phyloP scores from a whole-genome alignment of 1,140 invertebrate species.

The Sycophaga agraensis region DNA sequence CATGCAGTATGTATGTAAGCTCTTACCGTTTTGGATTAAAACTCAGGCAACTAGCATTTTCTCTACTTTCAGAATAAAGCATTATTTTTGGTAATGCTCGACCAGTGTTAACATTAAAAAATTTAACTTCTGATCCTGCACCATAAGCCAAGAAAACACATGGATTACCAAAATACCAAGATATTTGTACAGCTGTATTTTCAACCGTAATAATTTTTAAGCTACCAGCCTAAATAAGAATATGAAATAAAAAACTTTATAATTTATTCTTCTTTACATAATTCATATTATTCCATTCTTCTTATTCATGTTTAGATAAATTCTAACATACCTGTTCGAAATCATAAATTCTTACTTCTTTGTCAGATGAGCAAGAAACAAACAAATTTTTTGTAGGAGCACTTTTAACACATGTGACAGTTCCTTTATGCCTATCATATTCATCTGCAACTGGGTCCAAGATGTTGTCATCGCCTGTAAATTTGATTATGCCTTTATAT shows the following conservation, averaged over 20 bases:
- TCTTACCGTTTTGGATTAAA: constrained; percentile 37
- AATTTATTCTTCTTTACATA: too few relatives aligned
- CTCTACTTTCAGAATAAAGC: constrained; percentile 40
- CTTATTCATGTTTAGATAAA: too few relatives aligned
- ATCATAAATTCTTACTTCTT: constrained; percentile 52
- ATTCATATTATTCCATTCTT: too few relatives aligned
- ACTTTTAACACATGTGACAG: constrained; percentile 48
- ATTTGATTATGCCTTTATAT: too few relatives aligned
- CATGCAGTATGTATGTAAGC: neutral
- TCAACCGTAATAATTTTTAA: constrained; percentile 44
- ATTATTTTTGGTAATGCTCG: constrained; percentile 37
- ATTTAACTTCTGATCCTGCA: constrained; percentile 41
- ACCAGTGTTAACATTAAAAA: constrained; percentile 45
- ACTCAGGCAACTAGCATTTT: constrained; percentile 45
- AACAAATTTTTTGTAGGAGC: constrained; percentile 48
- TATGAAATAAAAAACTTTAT: too few relatives aligned
- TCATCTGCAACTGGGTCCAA: constrained; percentile 52
- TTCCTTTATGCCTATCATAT: constrained; percentile 51
- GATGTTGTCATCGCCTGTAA: constrained; percentile 41
- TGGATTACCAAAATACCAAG: constrained; percentile 45
- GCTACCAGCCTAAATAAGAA: constrained; percentile 32
- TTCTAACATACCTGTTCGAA: constrained; percentile 45
- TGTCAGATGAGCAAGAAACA: constrained; percentile 46
- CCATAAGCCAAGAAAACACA: constrained; percentile 49
- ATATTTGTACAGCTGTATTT: constrained; percentile 46